Evolutionary conservation across 2,797 vertebrate genomes (phyloP).

Genomic region (Typhlichthys subterraneus): DNA sequence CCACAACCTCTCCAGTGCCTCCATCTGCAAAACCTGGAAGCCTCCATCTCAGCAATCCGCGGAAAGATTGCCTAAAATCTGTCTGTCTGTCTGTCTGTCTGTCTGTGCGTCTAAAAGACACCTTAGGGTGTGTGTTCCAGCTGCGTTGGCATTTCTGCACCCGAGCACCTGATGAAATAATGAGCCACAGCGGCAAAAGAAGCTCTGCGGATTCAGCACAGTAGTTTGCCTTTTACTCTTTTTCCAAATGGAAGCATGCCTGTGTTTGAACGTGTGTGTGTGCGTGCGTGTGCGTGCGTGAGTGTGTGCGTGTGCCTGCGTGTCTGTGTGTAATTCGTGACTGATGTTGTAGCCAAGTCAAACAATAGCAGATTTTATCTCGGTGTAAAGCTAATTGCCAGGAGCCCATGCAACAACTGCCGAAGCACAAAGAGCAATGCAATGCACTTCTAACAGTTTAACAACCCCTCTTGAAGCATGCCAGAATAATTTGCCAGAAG

Average conservation of each 20-base stretch:
- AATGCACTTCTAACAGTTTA: slow-evolving; percentile 18
- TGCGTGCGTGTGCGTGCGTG: slow-evolving; percentile 2
- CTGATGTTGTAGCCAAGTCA: slow-evolving; percentile 15
- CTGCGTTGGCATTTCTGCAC: slow-evolving; percentile 36
- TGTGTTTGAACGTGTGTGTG: slow-evolving; percentile 9
- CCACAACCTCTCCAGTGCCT: slow-evolving; percentile 50
- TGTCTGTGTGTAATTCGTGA: neutral
- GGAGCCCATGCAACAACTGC: slow-evolving; percentile 20
- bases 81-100: neutral
- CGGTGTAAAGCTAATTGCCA: slow-evolving; percentile 31
- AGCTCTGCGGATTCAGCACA: slow-evolving; percentile 7
- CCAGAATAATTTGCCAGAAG: slow-evolving; percentile 21
- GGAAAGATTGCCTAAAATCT: slow-evolving; percentile 20
- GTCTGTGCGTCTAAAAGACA: slow-evolving; percentile 10
- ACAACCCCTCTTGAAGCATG: slow-evolving; percentile 16
- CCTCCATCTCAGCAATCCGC: slow-evolving; percentile 37
- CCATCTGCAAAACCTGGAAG: slow-evolving; percentile 14
- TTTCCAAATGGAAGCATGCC: slow-evolving; percentile 1
- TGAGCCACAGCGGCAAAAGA: slow-evolving; percentile 22
- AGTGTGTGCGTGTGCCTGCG: neutral
- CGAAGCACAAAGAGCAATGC: slow-evolving; percentile 41
- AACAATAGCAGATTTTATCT: slow-evolving; percentile 24
- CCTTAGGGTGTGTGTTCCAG: slow-evolving; percentile 32
- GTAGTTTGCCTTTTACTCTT: neutral
- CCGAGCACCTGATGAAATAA: slow-evolving; percentile 31